Conservation (phyloP, 2,113 vertebrate species). For the Nannobrachium achirus region DNA sequence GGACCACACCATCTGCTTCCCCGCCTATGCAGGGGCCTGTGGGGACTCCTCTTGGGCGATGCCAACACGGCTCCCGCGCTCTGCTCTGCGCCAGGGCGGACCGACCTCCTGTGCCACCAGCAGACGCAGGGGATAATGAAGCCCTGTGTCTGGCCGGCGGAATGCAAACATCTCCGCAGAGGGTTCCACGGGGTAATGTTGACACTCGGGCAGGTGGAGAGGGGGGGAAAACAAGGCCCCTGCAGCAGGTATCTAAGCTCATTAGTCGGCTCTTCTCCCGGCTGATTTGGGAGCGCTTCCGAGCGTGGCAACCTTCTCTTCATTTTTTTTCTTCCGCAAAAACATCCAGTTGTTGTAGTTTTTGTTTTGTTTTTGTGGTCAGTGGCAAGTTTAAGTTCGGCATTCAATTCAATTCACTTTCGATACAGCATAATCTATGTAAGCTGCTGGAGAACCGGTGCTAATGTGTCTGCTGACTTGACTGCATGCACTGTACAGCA, state of each 20-base stretch:
- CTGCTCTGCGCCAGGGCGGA: slow-evolving; percentile 45
- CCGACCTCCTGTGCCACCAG: slow-evolving; percentile 66
- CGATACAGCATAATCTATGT: too few relatives aligned
- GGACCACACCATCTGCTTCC: slow-evolving; percentile 81
- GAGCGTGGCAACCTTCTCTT: too few relatives aligned
- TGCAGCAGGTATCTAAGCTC: slow-evolving; percentile 66
- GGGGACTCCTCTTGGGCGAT: slow-evolving; percentile 71
- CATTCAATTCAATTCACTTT: too few relatives aligned
- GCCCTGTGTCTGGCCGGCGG: slow-evolving; percentile 60
- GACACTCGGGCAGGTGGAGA: slow-evolving; percentile 71
- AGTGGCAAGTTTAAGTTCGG: too few relatives aligned
- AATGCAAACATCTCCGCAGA: slow-evolving; percentile 59
- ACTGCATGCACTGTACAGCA: too few relatives aligned
- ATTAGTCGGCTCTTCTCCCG: slow-evolving; percentile 49
- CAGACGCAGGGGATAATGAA: slow-evolving; percentile 73
- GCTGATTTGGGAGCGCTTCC: slow-evolving; percentile 24
- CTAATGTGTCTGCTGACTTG: too few relatives aligned
- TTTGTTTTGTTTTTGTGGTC: too few relatives aligned
- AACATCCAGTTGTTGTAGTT: slow-evolving; percentile 9
- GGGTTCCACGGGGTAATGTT: slow-evolving; percentile 46
- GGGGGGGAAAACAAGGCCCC: slow-evolving; percentile 54
- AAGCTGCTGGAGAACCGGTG: too few relatives aligned
- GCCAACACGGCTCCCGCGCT: slow-evolving; percentile 61
- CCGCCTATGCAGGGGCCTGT: slow-evolving; percentile 64
- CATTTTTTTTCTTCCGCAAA: too few relatives aligned